Evolutionary conservation across 2,888 invertebrate species (phyloP), one percentile per base, ranked within the genome.

Genomic region (Empis livida): DNA sequence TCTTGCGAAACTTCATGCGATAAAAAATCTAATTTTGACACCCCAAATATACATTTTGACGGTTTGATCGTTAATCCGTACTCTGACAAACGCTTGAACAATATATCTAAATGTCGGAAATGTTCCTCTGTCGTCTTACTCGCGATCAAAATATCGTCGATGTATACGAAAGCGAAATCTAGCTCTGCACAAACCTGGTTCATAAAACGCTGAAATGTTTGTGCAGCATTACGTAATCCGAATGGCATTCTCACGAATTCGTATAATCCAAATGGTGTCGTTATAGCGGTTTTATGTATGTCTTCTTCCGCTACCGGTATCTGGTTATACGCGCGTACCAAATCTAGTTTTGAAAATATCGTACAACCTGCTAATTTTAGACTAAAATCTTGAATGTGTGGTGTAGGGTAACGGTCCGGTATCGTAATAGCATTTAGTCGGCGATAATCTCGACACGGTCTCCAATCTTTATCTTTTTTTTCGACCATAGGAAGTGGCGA

Each of bases 261-360:
- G 38, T 10, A 39, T 16, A 39, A 16, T 9, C 38, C 38, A 8
- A 39, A 8, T 10, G 38, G 38, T 3, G 38, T 39, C 2, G 38
- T 39, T 2, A 39, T 17, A 2, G 38, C 38, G 2, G 38, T 39
- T 39, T 39, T 39, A 15, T 8, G 8, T 16, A 39, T 9, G 11
- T 10, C 38, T 8, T 39, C 38, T 10, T 2, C 10, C 3, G 48
- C 51, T 17, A 69, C 57, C 0, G 63, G 62, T 27, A 68, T 64
- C 23, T 65, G 60, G 46, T 63, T 54, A 46, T 59, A 68, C 1
- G 65, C 65, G 42, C 50, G 42, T 2, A 49, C 42, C 3, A 62
- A 44, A 47, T 61, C 59, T 8, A 60, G 47, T 9, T 32, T 53
- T 2, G 53, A 54, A 45, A 58, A 58, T 10, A 55, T 44, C 27